phyloP scores from a whole-genome alignment of 2,888 invertebrate species.

The Tetragonula carbonaria region DNA sequence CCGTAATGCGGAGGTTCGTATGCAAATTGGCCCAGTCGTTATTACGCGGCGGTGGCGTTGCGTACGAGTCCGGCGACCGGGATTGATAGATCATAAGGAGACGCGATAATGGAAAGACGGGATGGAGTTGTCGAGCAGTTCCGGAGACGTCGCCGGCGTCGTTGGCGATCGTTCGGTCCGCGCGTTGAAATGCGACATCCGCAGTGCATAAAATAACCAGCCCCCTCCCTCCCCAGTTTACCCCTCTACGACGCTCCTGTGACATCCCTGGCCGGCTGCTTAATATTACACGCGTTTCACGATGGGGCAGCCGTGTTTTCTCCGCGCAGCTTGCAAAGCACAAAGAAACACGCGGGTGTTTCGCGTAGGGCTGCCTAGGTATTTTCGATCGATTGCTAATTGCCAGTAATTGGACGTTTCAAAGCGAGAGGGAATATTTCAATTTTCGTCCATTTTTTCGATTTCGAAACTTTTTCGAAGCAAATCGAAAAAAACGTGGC shows the following conservation, averaged over 20 bases:
- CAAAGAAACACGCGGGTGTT: not conserved
- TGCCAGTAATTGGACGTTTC: not conserved
- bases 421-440: not conserved
- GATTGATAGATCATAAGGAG: slow-evolving; percentile 55
- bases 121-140: slow-evolving; percentile 44
- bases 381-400: not conserved
- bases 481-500: no score
- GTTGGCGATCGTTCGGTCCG: slow-evolving; percentile 9
- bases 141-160: not conserved
- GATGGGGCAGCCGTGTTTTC: not conserved
- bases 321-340: not conserved
- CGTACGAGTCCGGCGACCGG: not conserved
- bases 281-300: slow-evolving; percentile 24
- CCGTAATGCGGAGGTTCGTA: slow-evolving; percentile 46
- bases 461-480: not conserved
- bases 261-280: slow-evolving; percentile 25
- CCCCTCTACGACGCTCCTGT: slow-evolving; percentile 6
- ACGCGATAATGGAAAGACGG: slow-evolving; percentile 51
- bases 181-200: slow-evolving; percentile 26
- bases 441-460: not conserved
- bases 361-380: not conserved
- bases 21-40: slow-evolving; percentile 48
- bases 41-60: slow-evolving; percentile 29
- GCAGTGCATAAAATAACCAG: slow-evolving; percentile 43
- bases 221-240: slow-evolving; percentile 21